Base-by-base conservation (phyloP, 2,888 invertebrate species). In the Onthophagus sagittarius region DNA sequence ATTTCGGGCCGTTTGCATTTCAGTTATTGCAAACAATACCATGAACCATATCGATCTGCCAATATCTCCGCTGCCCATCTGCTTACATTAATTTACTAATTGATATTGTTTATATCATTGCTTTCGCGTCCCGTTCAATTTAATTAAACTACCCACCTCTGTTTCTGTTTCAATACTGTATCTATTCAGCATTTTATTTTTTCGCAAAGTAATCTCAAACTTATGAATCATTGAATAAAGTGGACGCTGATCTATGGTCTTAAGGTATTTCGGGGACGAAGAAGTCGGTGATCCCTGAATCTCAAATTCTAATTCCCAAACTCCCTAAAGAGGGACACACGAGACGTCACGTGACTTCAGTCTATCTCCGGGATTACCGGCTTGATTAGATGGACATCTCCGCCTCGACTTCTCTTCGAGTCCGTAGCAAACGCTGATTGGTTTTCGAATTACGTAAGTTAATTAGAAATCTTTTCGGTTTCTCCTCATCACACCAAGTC, bases 71-170 rank as follows among this genome's bases (percentile, higher is more conserved):
- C 7, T 9, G 11, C 39, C 39, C 67, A 67, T 23, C 15, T 67
- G 67, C 67, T 67, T 32, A 67, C 32, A 67, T 67, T 67, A 67
- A 67, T 67, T 67, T 67, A 67, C 67, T 67, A 67, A 67, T 67
- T 67, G 67, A 67, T 67, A 67, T 67, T 67, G 67, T 67, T 67
- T 67, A 67, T 67, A n/a, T 67, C 32, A 23, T 67, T 13, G 31
- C 7, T 67, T 67, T 53, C 39, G 39, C 9, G 2, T 53, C 39
- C 11, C 39, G 5, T 53, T 53, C 39, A 11, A 11, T 53, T 53
- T 53, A 53, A 53, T 53, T 53, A 53, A 53, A 9, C 39, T 7
- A 11, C 7, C 39, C 39, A 11, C 7, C 39, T 4, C 39, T 7
- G 6, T 53, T 53, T 9, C 23, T 1, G 3, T n/a, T n/a, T n/a